phyloP scores from a whole-genome alignment of 1,140 invertebrate genomes.

The Lordiphosa stackelbergi region DNA sequence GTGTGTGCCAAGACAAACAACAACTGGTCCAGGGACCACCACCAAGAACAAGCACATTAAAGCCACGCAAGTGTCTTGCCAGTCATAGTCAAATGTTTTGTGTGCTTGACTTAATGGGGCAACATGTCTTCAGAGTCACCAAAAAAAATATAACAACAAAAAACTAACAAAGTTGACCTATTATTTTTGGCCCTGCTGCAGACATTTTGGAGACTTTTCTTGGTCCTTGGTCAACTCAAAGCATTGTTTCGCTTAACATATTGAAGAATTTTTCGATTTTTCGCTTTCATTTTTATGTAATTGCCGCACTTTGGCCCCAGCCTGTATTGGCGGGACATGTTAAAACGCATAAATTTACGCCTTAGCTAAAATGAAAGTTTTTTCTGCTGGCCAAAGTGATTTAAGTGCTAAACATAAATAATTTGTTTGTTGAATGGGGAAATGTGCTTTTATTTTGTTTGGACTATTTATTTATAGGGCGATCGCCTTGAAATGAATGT shows the following conservation, averaged over 20 bases:
- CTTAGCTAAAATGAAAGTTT: not conserved
- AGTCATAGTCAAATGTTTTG: constrained; percentile 27
- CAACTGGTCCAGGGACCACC: constrained; percentile 14
- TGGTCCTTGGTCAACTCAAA: constrained; percentile 44
- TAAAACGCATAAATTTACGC: constrained; percentile 17
- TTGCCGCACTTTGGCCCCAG: constrained; percentile 15
- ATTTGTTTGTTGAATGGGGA: constrained; percentile 9
- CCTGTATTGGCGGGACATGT: constrained; percentile 1
- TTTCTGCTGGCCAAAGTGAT: not conserved
- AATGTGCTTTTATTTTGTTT: constrained; percentile 1
- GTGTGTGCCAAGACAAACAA: constrained; percentile 36
- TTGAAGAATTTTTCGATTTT: constrained; percentile 4
- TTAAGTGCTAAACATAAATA: not conserved
- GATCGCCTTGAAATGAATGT: constrained; percentile 4
- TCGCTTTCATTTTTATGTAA: constrained; percentile 33
- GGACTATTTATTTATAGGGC: constrained; percentile 15
- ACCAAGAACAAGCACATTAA: constrained; percentile 28
- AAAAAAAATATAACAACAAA: constrained; percentile 19
- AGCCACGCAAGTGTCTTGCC: constrained; percentile 23
- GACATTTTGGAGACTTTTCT: constrained; percentile 55
- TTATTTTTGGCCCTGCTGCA: constrained; percentile 57
- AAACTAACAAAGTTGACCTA: constrained; percentile 50
- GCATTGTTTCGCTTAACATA: constrained; percentile 19
- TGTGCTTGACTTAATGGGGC: constrained; percentile 51
- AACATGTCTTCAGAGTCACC: constrained; percentile 38